phyloP scores from a whole-genome alignment of 1,140 invertebrate genomes.

The Saxidomus purpurata region DNA sequence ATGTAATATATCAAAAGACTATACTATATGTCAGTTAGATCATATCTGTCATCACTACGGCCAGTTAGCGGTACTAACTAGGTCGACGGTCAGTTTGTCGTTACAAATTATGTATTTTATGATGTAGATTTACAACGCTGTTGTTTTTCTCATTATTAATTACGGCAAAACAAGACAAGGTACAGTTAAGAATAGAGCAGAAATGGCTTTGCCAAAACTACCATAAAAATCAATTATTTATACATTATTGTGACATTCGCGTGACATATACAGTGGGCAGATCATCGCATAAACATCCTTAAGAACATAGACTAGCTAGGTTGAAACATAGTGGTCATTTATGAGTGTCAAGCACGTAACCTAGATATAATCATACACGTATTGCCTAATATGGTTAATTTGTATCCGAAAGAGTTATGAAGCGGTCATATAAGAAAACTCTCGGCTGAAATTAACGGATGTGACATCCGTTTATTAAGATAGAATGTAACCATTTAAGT shows the following conservation, averaged over 20 bases:
- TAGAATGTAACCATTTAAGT: not conserved
- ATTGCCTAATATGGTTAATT: constrained; percentile 7
- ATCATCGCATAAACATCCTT: not conserved
- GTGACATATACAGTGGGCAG: constrained; percentile 21
- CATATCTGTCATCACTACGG: not conserved
- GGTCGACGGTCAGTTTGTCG: constrained; percentile 35
- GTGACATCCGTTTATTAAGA: not conserved
- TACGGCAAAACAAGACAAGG: constrained; percentile 10
- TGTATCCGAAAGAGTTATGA: not conserved
- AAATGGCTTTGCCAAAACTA: constrained; percentile 11
- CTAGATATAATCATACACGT: constrained; percentile 12
- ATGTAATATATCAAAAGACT: constrained; percentile 6
- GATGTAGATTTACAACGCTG: constrained; percentile 30
- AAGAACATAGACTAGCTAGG: not conserved
- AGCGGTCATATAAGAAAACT: not conserved
- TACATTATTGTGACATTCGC: constrained; percentile 41
- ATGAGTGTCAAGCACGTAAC: constrained; percentile 16
- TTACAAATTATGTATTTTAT: constrained; percentile 37
- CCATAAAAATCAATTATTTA: constrained; percentile 51
- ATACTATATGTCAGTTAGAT: constrained; percentile 30
- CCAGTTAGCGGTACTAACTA: constrained; percentile 14
- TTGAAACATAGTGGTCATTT: not conserved
- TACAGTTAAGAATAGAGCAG: not conserved
- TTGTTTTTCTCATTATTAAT: constrained; percentile 26
- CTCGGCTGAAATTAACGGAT: constrained; percentile 2